A percentile compares a stretch with the other conserved stretches of the same genome.
phyloP scores from a whole-genome alignment of 2,113 vertebrate genomes.

The Zingel zingel region DNA sequence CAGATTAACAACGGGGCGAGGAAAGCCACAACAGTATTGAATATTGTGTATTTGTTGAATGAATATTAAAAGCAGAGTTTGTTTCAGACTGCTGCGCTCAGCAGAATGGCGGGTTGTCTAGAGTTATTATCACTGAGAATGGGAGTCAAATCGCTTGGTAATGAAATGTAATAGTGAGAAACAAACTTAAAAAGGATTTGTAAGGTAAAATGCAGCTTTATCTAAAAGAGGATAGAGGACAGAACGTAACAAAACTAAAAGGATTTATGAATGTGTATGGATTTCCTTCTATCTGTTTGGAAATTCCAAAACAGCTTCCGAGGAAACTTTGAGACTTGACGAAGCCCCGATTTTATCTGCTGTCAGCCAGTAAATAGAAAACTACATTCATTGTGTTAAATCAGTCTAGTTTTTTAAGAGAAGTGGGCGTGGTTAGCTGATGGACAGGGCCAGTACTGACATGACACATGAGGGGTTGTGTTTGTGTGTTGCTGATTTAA shows the following conservation, averaged over 20 bases:
- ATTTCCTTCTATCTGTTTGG: conserved; percentile 47
- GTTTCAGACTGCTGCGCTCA: conserved; percentile 43
- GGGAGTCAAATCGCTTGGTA: conserved; percentile 9
- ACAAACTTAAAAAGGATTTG: conserved; percentile 1
- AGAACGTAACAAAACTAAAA: not conserved
- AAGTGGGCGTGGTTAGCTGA: too few relatives aligned
- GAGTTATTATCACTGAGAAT: conserved; percentile 38
- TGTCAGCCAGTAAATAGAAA: conserved; percentile 42
- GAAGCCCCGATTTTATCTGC: conserved; percentile 36
- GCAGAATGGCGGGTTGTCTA: conserved; percentile 29
- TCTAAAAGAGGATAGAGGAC: conserved; percentile 11
- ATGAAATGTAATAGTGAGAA: conserved; percentile 15
- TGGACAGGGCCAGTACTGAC: too few relatives aligned
- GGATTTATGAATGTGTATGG: conserved; percentile 25
- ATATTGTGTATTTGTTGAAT: too few relatives aligned
- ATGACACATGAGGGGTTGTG: too few relatives aligned
- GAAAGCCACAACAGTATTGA: conserved; percentile 67
- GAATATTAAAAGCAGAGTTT: conserved; percentile 64
- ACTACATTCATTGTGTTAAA: not conserved
- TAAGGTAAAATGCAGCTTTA: conserved; percentile 13
- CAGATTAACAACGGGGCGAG: conserved; percentile 48
- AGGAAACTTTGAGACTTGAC: conserved; percentile 22
- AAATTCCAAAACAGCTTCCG: conserved; percentile 44
- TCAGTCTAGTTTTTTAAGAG: too few relatives aligned
- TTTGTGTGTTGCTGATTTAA: too few relatives aligned